Percentiles rank a stretch among this genome's conserved stretches.
These are phyloP conservation scores for Eulemur rufifrons DNA, from an alignment of 2,113 vertebrate species.

Conservation along the genomic window DNA sequence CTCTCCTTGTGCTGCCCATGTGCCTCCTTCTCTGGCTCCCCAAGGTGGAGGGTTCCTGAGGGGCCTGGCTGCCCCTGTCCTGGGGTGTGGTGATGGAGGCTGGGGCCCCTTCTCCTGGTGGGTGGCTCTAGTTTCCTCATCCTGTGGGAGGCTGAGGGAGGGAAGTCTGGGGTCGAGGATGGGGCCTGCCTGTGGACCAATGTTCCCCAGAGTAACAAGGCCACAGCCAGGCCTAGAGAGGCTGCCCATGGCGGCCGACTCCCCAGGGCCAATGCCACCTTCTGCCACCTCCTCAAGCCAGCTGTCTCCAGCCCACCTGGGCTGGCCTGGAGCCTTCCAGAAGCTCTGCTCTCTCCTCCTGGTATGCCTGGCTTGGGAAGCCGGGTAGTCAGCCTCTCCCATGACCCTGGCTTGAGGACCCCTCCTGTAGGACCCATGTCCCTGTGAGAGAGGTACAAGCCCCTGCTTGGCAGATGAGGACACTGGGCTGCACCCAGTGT, in stretches of 20 bases:
- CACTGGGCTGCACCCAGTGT: background rate
- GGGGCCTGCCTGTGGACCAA: too few relatives aligned
- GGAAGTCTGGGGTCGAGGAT: background rate
- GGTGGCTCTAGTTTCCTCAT: background rate
- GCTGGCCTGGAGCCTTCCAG: background rate
- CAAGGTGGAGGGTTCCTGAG: background rate
- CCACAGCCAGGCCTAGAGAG: background rate
- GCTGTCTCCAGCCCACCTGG: background rate
- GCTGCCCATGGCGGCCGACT: background rate
- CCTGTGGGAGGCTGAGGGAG: background rate
- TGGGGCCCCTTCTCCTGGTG: too few relatives aligned
- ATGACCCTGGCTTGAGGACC: background rate
- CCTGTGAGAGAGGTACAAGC: background rate
- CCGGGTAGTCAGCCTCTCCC: background rate
- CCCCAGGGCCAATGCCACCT: background rate
- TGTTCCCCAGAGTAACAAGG: too few relatives aligned
- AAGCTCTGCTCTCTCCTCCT: background rate
- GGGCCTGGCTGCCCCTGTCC: background rate
- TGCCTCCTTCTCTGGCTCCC: background rate
- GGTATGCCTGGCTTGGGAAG: background rate
- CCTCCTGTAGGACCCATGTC: background rate
- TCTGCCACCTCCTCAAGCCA: background rate
- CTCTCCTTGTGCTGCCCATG: background rate
- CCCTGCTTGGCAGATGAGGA: background rate
- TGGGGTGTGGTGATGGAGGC: background rate